Evolutionary conservation across 2,888 invertebrate genomes (phyloP), one percentile per base, ranked within the genome.

Genomic region (Cosmia trapezina): DNA sequence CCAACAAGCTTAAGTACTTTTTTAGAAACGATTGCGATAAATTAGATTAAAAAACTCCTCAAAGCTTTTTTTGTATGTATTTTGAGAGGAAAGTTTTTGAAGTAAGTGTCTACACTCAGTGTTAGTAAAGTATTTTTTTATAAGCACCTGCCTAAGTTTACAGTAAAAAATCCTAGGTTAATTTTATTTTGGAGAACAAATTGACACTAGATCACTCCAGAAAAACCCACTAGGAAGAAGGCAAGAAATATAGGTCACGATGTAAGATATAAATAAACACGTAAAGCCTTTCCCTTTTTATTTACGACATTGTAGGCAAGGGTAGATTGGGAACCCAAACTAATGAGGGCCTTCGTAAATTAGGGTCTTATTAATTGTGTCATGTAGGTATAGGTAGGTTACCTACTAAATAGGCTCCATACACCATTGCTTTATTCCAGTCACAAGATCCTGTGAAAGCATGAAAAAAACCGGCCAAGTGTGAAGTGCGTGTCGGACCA

Each of bases 341-440:
- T 73, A 81, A 81, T 81, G 81, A 76, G 22, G 65, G 59, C 41
- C 64, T 81, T 56, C 70, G 70, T 81, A 81, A 78, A 78, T 81
- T 56, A 78, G 56, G 53, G 53, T 43, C 56, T 63, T 49, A 70
- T 80, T 80, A 70, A 70, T 74, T 63, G 53, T 57, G 53, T 17
- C 67, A 59, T 57, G 28, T 78, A 45, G 59, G 74, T 64, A 28
- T 78, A 45, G 59, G 74, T 64, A 28, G 28, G 28, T 28, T 28
- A 28, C n/a, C n/a, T n/a, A n/a, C n/a, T n/a, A n/a, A n/a, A n/a
- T 49, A 41, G 41, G 19, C 49, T 62, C 37, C 4, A 49, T 51
- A 49, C n/a, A 62, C 12, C 33, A 43, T 37, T 33, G 33, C 54
- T 68, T 75, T 76, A 51, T 62, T 49, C 1, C 12, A 37, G n/a